Conservation (phyloP, 2,888 invertebrate genomes). For the Pherbina coryleti region DNA sequence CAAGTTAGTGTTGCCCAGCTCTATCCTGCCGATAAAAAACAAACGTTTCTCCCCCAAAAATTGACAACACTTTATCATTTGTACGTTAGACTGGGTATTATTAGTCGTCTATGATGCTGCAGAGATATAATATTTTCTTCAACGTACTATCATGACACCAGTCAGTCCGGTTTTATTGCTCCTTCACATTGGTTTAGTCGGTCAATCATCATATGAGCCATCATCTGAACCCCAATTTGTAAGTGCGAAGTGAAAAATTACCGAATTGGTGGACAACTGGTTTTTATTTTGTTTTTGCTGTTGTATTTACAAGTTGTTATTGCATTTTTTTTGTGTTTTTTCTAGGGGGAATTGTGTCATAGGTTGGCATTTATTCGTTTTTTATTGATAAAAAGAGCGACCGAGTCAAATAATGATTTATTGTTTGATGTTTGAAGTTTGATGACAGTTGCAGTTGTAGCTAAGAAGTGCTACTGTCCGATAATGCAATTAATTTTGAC, state of each 20-base stretch:
- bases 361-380: background rate
- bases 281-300: background rate
- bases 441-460: too few species aligned
- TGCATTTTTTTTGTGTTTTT: background rate
- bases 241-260: conserved; percentile 15
- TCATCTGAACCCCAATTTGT: background rate
- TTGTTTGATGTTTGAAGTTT: too few species aligned
- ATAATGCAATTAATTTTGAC: background rate
- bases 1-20: background rate
- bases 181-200: background rate
- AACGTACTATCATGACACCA: background rate
- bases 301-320: conserved; percentile 11
- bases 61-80: background rate
- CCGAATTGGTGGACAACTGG: background rate
- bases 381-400: conserved; percentile 25
- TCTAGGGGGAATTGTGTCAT: background rate
- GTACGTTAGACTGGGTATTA: background rate
- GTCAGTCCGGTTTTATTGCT: background rate
- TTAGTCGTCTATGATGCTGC: background rate
- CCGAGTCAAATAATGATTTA: background rate
- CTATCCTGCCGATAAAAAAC: conserved; percentile 9
- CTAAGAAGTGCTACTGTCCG: too few species aligned
- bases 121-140: background rate
- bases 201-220: background rate
- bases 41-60: background rate